phyloP scores from a whole-genome alignment of 2,888 invertebrate species.

The Agapetus fuscipes region DNA sequence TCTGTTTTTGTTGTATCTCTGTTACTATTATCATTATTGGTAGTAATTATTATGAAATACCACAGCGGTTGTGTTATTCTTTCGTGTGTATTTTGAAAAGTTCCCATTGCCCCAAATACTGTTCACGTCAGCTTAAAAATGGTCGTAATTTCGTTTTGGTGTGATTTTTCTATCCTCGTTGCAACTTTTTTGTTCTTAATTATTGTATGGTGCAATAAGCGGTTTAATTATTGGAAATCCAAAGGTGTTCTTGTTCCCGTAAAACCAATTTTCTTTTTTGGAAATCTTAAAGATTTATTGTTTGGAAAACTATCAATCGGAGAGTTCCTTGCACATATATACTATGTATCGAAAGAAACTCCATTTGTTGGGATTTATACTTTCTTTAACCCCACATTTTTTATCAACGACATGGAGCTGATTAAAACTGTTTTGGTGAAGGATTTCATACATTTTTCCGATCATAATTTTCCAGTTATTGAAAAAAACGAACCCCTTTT shows the following conservation, averaged over 20 bases:
- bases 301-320: neutral
- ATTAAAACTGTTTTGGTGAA: conserved; percentile 46
- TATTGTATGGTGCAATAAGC: neutral
- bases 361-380: conserved; percentile 52
- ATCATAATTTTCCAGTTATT: conserved; percentile 31
- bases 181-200: neutral
- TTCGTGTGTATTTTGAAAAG: too few relatives aligned
- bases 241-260: conserved; percentile 6
- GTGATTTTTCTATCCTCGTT: neutral
- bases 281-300: conserved; percentile 1
- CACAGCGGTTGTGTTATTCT: too few relatives aligned
- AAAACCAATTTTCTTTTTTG: neutral
- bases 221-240: conserved; percentile 5
- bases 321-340: neutral
- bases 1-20: too few relatives aligned
- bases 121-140: too few relatives aligned
- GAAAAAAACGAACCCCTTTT: conserved; percentile 41
- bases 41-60: too few relatives aligned
- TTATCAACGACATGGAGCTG: conserved; percentile 52
- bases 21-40: too few relatives aligned
- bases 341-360: conserved; percentile 25
- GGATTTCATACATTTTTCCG: conserved; percentile 29
- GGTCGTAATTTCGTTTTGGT: conserved; percentile 1
- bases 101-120: too few relatives aligned
- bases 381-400: conserved; percentile 48